Evolutionary conservation across 2,797 vertebrate species (phyloP).

Genomic region (Hypotaenidia philippensis): DNA sequence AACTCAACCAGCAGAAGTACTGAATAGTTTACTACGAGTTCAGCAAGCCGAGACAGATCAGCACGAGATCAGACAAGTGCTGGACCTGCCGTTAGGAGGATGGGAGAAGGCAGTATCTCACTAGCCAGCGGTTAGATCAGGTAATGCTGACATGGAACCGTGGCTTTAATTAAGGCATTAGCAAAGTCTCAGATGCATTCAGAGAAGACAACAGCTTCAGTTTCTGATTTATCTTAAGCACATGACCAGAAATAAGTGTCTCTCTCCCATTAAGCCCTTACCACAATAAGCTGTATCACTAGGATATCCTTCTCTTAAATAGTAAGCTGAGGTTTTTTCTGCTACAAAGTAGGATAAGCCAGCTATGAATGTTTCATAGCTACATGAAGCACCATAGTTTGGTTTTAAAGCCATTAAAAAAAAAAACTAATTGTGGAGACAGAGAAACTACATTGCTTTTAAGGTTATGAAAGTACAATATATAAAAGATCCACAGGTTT

Average conservation of each 20-base stretch:
- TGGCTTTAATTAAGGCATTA: conserved; percentile 35
- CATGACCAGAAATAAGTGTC: neutral
- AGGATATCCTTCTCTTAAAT: neutral
- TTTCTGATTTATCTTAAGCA: neutral
- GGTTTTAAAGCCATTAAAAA: neutral
- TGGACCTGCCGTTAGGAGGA: neutral
- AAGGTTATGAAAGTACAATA: neutral
- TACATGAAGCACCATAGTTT: neutral
- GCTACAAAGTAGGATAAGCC: neutral
- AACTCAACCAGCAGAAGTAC: conserved; percentile 13
- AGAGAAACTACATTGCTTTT: neutral
- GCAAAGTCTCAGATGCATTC: neutral
- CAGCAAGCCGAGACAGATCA: neutral
- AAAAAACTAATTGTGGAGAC: neutral
- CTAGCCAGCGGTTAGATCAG: conserved; percentile 16
- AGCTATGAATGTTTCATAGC: neutral
- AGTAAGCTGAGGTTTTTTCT: neutral
- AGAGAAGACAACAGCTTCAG: neutral
- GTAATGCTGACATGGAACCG: neutral
- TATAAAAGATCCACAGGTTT: neutral
- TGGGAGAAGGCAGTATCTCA: neutral
- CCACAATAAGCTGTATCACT: neutral
- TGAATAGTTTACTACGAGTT: conserved; percentile 1
- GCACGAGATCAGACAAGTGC: neutral
- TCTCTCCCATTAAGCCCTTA: neutral